Evolutionary conservation across 1,140 invertebrate species (phyloP).

Genomic region (Watersipora subatra): DNA sequence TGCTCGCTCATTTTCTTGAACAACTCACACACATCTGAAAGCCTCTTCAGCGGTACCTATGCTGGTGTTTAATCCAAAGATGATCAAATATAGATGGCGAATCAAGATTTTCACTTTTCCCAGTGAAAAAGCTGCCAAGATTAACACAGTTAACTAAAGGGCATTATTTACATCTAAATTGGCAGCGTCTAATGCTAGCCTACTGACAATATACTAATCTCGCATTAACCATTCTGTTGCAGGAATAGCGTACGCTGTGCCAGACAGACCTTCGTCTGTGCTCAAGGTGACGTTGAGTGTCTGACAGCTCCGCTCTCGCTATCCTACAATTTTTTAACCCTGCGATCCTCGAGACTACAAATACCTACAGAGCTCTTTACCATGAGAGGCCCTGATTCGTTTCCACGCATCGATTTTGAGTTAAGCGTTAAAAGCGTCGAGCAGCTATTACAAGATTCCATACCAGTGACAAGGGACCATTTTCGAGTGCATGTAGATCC

Average conservation of each 20-base stretch:
- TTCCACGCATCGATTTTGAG: slow-evolving; percentile 55
- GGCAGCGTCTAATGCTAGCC: too few relatives aligned
- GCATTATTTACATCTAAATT: too few relatives aligned
- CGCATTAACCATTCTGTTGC: too few relatives aligned
- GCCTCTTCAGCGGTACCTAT: too few relatives aligned
- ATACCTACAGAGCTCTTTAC: slow-evolving; percentile 68
- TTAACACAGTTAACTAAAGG: too few relatives aligned
- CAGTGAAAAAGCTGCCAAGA: too few relatives aligned
- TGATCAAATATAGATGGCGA: too few relatives aligned
- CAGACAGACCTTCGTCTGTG: slow-evolving; percentile 53
- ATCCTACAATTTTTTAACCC: slow-evolving; percentile 79
- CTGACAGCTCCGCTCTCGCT: slow-evolving; percentile 62
- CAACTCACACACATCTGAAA: too few relatives aligned
- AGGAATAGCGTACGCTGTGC: slow-evolving; percentile 59
- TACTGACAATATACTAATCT: too few relatives aligned
- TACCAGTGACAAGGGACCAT: background rate
- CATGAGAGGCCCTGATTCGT: slow-evolving; percentile 60
- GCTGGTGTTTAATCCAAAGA: too few relatives aligned
- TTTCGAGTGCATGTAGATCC: background rate
- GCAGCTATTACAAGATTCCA: background rate
- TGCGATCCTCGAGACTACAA: slow-evolving; percentile 61
- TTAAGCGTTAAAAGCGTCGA: slow-evolving; percentile 47
- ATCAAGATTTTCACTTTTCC: too few relatives aligned
- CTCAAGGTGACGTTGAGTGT: slow-evolving; percentile 54
- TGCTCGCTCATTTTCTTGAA: too few relatives aligned